phyloP scores from a whole-genome alignment of 92 coral and sea anemone genomes.

The Palythoa grandiflora region DNA sequence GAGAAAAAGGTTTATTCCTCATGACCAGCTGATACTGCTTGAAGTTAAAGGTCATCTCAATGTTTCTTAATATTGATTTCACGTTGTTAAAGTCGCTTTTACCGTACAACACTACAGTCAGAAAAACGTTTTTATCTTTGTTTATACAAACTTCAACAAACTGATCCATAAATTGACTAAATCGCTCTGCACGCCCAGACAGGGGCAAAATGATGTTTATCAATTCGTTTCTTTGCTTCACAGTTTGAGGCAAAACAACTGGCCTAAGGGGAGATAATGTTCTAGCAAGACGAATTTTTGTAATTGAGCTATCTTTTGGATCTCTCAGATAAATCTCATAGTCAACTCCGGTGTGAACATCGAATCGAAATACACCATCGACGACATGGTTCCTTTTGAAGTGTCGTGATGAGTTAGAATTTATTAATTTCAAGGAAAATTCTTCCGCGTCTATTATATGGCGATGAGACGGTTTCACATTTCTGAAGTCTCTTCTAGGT shows the following conservation, averaged over 20 bases:
- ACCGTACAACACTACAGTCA: constrained; percentile 88
- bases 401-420: constrained; percentile 64
- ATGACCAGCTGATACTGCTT: constrained; percentile 79
- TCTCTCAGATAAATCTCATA: constrained; percentile 77
- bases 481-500: constrained; percentile 57
- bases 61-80: constrained; percentile 65
- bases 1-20: constrained; percentile 82
- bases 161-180: constrained; percentile 80
- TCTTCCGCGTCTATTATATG: constrained; percentile 76
- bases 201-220: constrained; percentile 84
- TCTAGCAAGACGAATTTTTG: constrained; percentile 63
- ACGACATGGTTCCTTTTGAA: constrained; percentile 63
- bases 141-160: constrained; percentile 82
- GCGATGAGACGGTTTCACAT: constrained; percentile 59
- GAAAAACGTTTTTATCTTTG: constrained; percentile 80
- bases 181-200: constrained; percentile 87
- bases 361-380: constrained; percentile 85
- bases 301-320: constrained; percentile 42
- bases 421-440: constrained; percentile 51
- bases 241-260: constrained; percentile 28
- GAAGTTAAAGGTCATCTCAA: constrained; percentile 72
- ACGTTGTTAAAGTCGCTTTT: constrained; percentile 77
- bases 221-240: constrained; percentile 53
- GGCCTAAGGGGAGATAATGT: constrained; percentile 52
- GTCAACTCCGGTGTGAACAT: constrained; percentile 78